Evolutionary conservation across 2,888 invertebrate species (phyloP).

Genomic region (Pristionchus mayeri): DNA sequence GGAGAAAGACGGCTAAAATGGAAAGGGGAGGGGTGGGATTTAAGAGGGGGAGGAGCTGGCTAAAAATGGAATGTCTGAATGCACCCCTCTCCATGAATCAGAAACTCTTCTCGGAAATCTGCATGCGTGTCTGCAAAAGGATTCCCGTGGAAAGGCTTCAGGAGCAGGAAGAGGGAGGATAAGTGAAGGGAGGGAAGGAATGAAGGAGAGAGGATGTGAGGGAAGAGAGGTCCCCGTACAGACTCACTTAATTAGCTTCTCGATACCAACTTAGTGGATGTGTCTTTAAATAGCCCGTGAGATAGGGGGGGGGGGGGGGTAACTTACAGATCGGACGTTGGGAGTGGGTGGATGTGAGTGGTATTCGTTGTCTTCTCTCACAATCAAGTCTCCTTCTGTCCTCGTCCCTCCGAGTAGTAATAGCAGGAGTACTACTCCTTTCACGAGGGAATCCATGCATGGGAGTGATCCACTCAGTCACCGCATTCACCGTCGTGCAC

Average conservation of each 20-base stretch:
- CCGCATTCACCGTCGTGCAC: not conserved
- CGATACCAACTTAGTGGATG: constrained; percentile 40
- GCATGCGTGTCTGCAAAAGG: not conserved
- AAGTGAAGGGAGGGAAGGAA: not conserved
- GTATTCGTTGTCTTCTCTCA: not conserved
- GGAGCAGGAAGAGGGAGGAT: constrained; percentile 1
- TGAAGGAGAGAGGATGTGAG: constrained; percentile 34
- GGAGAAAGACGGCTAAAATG: constrained; percentile 36
- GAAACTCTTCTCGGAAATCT: not conserved
- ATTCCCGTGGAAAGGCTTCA: not conserved
- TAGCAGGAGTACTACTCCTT: not conserved
- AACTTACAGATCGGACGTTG: not conserved
- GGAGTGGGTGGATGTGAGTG: not conserved
- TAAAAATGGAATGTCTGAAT: not conserved
- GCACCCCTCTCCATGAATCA: not conserved
- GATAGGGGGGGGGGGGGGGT: not conserved
- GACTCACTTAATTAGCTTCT: not conserved
- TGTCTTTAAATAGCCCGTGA: not conserved
- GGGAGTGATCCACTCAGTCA: not conserved
- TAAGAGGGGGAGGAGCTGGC: not conserved
- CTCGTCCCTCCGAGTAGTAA: not conserved
- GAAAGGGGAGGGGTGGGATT: not conserved
- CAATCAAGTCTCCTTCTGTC: not conserved
- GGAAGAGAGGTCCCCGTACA: constrained; percentile 10
- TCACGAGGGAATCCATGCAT: constrained; percentile 30